phyloP scores from a whole-genome alignment of 2,113 vertebrate genomes.

The Lycaon pictus region DNA sequence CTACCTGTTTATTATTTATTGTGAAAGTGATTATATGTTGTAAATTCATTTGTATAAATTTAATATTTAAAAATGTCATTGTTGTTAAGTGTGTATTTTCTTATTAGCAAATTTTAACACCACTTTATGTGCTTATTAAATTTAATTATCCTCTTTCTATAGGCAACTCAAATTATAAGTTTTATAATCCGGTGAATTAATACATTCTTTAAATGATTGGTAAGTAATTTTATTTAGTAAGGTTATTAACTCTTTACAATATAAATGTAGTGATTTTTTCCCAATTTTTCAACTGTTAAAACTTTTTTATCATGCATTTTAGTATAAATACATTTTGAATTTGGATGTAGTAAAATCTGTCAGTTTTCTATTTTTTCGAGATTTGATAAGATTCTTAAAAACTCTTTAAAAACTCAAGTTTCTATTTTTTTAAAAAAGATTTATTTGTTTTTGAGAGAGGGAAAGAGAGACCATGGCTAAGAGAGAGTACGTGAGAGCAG shows the following conservation, averaged over 20 bases:
- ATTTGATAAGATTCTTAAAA: neutral
- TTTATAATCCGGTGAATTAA: neutral
- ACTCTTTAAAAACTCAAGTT: neutral
- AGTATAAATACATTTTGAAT: neutral
- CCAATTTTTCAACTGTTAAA: neutral
- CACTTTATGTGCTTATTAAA: neutral
- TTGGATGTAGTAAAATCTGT: neutral
- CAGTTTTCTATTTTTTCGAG: neutral
- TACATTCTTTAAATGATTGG: neutral
- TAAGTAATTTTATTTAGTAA: neutral
- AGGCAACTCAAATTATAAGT: neutral
- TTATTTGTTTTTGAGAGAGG: neutral
- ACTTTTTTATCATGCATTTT: neutral
- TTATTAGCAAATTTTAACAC: neutral
- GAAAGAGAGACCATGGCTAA: neutral
- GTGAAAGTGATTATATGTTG: neutral
- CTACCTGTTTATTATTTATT: neutral
- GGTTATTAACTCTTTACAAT: neutral
- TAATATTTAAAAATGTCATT: neutral
- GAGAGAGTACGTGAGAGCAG: neutral
- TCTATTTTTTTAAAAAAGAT: neutral
- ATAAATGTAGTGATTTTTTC: neutral
- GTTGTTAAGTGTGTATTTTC: neutral
- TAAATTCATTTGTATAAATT: neutral
- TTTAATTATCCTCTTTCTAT: neutral